Conservation (phyloP, 2,797 vertebrate genomes). For the Acanthurus lineatus region DNA sequence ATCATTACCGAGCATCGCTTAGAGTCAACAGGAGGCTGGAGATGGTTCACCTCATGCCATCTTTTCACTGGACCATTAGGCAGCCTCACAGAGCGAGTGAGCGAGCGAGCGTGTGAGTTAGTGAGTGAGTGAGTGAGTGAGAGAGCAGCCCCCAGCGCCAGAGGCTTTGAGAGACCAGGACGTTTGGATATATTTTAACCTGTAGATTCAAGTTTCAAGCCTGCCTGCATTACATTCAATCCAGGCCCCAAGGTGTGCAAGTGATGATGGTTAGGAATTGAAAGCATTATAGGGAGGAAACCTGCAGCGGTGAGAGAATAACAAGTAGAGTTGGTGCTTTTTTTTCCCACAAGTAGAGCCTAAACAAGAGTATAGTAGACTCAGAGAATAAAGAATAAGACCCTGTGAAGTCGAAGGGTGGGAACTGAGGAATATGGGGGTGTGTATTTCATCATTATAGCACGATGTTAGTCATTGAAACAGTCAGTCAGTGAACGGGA, state of each 20-base stretch:
- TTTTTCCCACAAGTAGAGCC: constrained; percentile 17
- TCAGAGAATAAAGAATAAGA: constrained; percentile 46
- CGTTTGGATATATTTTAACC: constrained; percentile 64
- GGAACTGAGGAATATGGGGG: constrained; percentile 40
- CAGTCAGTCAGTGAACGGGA: constrained; percentile 59
- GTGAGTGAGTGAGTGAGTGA: constrained; percentile 39
- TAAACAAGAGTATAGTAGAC: constrained; percentile 40
- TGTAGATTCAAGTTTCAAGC: constrained; percentile 64
- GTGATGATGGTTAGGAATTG: constrained; percentile 59
- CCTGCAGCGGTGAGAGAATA: constrained; percentile 53
- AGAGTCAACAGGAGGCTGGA: constrained; percentile 74
- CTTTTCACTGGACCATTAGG: constrained; percentile 81
- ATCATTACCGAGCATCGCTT: constrained; percentile 68
- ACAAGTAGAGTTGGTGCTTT: constrained; percentile 44
- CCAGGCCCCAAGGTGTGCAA: constrained; percentile 51
- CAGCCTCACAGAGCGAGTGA: constrained; percentile 62
- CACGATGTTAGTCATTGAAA: constrained; percentile 59
- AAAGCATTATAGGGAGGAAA: constrained; percentile 64
- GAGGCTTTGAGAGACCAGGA: constrained; percentile 52
- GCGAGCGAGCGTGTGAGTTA: constrained; percentile 28
- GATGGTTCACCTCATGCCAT: constrained; percentile 75
- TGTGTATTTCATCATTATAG: constrained; percentile 51
- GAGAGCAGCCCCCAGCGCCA: constrained; percentile 50
- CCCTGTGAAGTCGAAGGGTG: constrained; percentile 23
- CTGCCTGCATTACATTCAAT: constrained; percentile 64